phyloP scores from a whole-genome alignment of 2,888 invertebrate species.

The Tiliacea citrago region DNA sequence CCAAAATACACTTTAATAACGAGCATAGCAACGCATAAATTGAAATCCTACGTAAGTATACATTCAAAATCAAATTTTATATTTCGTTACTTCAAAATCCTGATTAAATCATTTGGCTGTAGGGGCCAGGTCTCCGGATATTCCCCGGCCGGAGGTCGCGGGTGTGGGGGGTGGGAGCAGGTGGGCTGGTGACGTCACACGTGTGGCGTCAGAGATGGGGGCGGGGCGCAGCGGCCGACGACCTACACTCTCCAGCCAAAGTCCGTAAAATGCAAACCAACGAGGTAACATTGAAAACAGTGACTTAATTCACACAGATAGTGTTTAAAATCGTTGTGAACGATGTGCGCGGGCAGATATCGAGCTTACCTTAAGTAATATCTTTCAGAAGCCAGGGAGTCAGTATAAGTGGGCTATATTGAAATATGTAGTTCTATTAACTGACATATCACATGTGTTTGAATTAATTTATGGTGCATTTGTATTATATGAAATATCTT shows the following conservation, averaged over 20 bases:
- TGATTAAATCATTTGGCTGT: conserved; percentile 75
- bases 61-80: conserved; percentile 59
- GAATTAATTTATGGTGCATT: neutral
- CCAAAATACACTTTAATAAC: conserved; percentile 34
- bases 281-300: conserved; percentile 46
- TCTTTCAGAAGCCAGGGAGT: conserved; percentile 41
- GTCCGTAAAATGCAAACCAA: conserved; percentile 63
- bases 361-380: conserved; percentile 51
- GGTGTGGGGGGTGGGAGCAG: conserved; percentile 74
- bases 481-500: neutral
- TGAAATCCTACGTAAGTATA: conserved; percentile 41
- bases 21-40: conserved; percentile 35
- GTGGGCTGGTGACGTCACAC: conserved; percentile 84
- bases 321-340: conserved; percentile 48
- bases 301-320: conserved; percentile 40
- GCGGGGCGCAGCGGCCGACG: conserved; percentile 82
- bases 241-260: conserved; percentile 73
- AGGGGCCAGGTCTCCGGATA: conserved; percentile 74
- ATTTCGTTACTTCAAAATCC: conserved; percentile 63
- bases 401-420: conserved; percentile 30
- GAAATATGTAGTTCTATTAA: conserved; percentile 19
- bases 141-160: conserved; percentile 66
- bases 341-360: conserved; percentile 26
- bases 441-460: neutral
- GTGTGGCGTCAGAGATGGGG: conserved; percentile 84